phyloP scores from a whole-genome alignment of 2,113 vertebrate genomes.

The Pithys albifrons region DNA sequence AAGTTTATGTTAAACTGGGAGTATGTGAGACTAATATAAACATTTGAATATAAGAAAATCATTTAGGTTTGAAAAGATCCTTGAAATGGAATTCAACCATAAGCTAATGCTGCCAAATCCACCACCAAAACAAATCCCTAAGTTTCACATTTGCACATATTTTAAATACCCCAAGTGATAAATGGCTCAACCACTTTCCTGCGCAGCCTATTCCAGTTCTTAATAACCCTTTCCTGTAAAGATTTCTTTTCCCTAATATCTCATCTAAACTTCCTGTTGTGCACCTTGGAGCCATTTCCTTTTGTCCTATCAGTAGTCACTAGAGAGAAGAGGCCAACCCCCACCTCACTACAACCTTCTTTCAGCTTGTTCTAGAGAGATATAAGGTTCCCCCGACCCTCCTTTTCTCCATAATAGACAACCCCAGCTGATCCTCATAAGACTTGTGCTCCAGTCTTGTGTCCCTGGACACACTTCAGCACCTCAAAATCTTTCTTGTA shows the following conservation, averaged over 20 bases:
- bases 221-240: neutral
- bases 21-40: neutral
- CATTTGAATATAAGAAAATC: neutral
- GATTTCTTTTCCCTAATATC: neutral
- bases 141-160: neutral
- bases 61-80: neutral
- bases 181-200: neutral
- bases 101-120: neutral
- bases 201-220: neutral
- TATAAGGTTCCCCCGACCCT: neutral
- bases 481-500: neutral
- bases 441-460: neutral
- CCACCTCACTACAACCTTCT: neutral
- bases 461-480: neutral
- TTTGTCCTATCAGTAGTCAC: neutral
- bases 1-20: neutral
- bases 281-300: neutral
- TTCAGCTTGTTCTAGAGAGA: neutral
- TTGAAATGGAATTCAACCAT: neutral
- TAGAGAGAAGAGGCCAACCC: neutral
- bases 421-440: accelerated
- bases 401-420: neutral
- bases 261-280: neutral
- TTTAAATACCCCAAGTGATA: neutral
- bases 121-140: neutral